Base-by-base conservation (phyloP, 2,113 vertebrate genomes). In the Erinaceus europaeus region DNA sequence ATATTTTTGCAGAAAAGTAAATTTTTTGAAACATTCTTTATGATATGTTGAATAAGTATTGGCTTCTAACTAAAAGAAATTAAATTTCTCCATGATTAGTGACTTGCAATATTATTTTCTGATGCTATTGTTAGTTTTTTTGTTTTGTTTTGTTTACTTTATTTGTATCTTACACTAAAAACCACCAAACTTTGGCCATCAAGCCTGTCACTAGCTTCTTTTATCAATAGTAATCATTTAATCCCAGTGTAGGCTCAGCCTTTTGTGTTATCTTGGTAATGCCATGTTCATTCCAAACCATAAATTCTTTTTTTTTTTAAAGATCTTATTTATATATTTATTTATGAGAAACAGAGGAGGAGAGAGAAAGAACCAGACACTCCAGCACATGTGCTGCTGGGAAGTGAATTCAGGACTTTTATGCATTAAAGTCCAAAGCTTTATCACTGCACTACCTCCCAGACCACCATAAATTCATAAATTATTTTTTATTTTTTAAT, bases 61-160 rank as follows among this genome's bases (percentile, higher is more conserved):
- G 34, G 7, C 17, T 90, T 93, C 90, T 71, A 77, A n/a, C 72
- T 78, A 72, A 48, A n/a, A 92, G 34, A 79, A 88, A 67, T 78
- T 71, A 27, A 27, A 57, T 91, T 89, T 88, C 44, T 48, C 11
- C 6, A 38, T 59, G 59, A 57, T 57, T 21, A 57, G 25, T 57
- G 21, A 55, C 25, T 12, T 55, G 3, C 52, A 55, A 23, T 23
- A 13, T 18, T 55, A 23, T 55, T 55, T 53, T 67, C 65, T 89
- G 44, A 76, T 73, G 80, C 68, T 90, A n/a, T n/a, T n/a, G n/a
- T n/a, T n/a, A n/a, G n/a, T 86, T 25, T 44, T 75, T 77, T 50
- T 74, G 27, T 61, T 78, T 27, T 23, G 2, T 81, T 84, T 62
- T 61, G 25, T 72, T 44, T 20, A 11, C 10, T 44, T 64, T 87